Conservation (phyloP, 2,113 vertebrate genomes). For the Chaetorhynchus papuensis region DNA sequence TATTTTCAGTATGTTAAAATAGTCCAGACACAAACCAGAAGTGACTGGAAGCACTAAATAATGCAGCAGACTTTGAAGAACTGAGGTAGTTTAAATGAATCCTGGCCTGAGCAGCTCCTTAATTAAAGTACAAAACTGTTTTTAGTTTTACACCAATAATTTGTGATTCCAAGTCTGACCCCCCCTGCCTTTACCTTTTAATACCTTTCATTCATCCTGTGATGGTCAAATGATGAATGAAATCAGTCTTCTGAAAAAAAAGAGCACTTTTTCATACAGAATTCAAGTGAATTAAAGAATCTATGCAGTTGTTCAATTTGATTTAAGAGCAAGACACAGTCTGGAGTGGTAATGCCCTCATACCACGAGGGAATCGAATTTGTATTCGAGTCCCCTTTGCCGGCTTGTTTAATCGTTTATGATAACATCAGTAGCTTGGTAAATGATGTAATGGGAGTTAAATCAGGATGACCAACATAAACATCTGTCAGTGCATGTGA, state of each 20-base stretch:
- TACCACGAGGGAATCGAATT: not conserved
- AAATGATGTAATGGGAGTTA: constrained; percentile 62
- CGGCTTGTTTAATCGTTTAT: constrained; percentile 18
- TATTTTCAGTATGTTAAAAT: constrained; percentile 16
- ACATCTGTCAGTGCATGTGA: constrained; percentile 54
- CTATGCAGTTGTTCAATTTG: not conserved
- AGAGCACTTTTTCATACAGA: not conserved
- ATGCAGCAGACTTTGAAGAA: not conserved
- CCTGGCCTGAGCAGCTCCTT: not conserved
- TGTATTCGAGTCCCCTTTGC: constrained; percentile 9
- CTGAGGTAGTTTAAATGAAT: not conserved
- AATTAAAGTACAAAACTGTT: not conserved
- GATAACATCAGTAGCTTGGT: constrained; percentile 51
- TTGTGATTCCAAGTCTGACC: not conserved
- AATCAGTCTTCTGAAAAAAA: not conserved
- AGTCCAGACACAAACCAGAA: constrained; percentile 16
- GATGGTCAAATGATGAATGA: constrained; percentile 18
- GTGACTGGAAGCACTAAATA: constrained; percentile 1
- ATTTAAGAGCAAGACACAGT: not conserved
- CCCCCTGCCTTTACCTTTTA: not conserved
- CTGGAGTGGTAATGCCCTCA: constrained; percentile 6
- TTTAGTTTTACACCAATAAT: not conserved
- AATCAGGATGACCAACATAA: constrained; percentile 54
- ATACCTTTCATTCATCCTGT: constrained; percentile 18
- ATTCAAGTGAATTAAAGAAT: not conserved